phyloP scores from a whole-genome alignment of 2,113 vertebrate species.

The Corythornis madagascariensis region DNA sequence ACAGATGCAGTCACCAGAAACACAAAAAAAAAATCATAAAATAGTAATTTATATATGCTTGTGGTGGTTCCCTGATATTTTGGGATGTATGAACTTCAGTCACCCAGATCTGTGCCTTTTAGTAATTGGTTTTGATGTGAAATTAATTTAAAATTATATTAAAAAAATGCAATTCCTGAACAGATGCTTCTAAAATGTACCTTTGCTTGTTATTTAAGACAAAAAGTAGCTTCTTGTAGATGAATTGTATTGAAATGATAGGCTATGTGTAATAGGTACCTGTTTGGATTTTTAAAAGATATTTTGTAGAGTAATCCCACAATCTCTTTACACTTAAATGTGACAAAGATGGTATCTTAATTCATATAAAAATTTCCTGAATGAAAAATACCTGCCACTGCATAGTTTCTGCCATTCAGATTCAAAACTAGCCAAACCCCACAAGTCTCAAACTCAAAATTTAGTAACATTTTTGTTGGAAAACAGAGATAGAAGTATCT shows the following conservation, averaged over 20 bases:
- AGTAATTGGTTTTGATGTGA: neutral
- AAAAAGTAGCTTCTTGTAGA: neutral
- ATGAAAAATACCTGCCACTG: neutral
- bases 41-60: neutral
- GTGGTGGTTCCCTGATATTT: neutral
- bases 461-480: accelerated
- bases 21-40: neutral
- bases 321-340: neutral
- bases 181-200: neutral
- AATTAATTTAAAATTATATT: neutral
- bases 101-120: neutral
- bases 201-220: neutral
- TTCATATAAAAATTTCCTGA: neutral
- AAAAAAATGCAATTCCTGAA: neutral
- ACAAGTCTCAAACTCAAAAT: neutral
- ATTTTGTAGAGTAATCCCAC: neutral
- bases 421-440: neutral
- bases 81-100: neutral
- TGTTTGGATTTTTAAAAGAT: neutral
- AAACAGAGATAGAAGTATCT: neutral
- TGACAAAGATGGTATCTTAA: neutral
- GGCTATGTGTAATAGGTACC: neutral
- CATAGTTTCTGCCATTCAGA: neutral
- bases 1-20: neutral
- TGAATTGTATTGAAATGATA: neutral